Evolutionary conservation across 2,797 vertebrate species (phyloP).

Genomic region (Taeniopygia guttata): DNA sequence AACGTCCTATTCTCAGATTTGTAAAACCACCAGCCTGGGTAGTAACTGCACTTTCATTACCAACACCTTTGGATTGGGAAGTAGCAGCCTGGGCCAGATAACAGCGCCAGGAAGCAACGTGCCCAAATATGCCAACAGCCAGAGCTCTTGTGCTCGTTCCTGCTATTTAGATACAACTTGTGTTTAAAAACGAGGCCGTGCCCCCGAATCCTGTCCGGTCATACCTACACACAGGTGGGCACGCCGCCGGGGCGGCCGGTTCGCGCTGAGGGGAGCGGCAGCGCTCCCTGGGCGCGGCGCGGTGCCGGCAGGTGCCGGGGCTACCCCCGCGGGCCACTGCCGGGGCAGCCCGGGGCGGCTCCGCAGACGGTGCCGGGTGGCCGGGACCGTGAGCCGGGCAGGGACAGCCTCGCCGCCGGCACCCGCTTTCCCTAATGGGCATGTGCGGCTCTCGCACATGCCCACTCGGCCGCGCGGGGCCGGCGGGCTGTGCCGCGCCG

Average conservation of each 20-base stretch:
- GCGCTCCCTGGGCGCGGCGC: background rate
- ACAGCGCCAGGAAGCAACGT: rapidly evolving
- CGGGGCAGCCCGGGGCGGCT: background rate
- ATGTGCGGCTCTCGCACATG: slow-evolving; percentile 60
- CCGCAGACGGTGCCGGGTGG: background rate
- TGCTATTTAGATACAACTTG: too few relatives aligned
- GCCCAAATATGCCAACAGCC: rapidly evolving
- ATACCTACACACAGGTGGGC: background rate
- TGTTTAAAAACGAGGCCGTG: background rate
- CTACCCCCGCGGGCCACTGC: background rate
- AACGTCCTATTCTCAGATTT: background rate
- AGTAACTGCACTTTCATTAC: rapidly evolving
- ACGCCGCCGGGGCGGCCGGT: background rate
- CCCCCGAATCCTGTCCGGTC: background rate
- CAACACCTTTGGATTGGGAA: background rate
- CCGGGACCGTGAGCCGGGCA: background rate
- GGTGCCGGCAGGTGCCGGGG: background rate
- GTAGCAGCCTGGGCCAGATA: rapidly evolving
- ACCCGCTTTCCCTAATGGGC: slow-evolving; percentile 8
- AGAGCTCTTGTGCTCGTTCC: background rate
- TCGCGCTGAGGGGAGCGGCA: background rate
- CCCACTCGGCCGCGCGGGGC: slow-evolving; percentile 17
- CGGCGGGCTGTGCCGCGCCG: background rate
- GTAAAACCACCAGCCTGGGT: background rate
- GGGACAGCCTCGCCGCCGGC: background rate